Base-by-base conservation (phyloP, 2,113 vertebrate genomes). In the Prochilodus magdalenae region DNA sequence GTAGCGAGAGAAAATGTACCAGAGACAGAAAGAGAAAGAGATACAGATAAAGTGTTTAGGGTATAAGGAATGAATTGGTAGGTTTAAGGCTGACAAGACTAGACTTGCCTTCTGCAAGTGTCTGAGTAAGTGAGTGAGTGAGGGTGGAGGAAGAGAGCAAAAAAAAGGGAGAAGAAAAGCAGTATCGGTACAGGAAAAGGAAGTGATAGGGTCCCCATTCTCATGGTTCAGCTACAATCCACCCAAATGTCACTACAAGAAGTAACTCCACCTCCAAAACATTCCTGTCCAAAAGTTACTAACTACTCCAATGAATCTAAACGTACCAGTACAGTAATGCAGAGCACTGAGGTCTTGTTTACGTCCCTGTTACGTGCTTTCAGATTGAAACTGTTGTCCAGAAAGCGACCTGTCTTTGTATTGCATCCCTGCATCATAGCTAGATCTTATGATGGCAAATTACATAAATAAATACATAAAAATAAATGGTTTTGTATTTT, bases 181-280 rank as follows among this genome's bases (percentile, higher is more conserved):
- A 13, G 10, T 72, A 83, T 76, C 57, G 83, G 87, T 85, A 84
- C 89, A 89, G 90, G 87, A 92, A 92, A 90, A 91, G 92, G 91
- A 93, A 93, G 90, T 92, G 89, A 88, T 86, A 87, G 59, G 80
- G 87, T 63, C 36, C 65, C 29, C n/a, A 40, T 73, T 79, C 30
- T 53, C 75, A 77, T 57, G 72, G 29, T 55, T 79, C 40, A 72
- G 69, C 26, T 74, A 49, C 74, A 62, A 60, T 73, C 67, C 51
- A 86, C 60, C 67, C 55, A 40, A 80, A 33, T 53, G 24, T 6
- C 22, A 69, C 29, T 51, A 49, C 47, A 77, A 44, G 26, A 11
- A 80, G 24, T 22, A 63, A 27, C 40, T 57, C 18, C 29, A 47
- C 26, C 2, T 53, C 18, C 29, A 66, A 66, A 70, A 36, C n/a